Base-by-base conservation (phyloP, 2,888 invertebrate species). In the Cecidostiba fungosa region DNA sequence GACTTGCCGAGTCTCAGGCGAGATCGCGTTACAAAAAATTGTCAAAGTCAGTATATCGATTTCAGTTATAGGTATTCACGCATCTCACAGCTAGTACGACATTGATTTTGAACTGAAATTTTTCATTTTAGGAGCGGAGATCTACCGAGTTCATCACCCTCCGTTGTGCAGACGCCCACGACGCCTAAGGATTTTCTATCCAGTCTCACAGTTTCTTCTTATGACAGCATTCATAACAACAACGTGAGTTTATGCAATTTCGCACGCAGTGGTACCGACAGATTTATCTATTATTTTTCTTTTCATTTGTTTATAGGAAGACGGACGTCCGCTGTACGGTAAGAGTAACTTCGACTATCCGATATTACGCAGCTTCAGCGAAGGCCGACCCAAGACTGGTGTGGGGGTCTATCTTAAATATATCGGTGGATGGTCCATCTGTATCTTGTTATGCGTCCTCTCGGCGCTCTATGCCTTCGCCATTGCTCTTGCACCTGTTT, bases 401-500 rank as follows among this genome's bases (percentile, higher is more conserved):
- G 8, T 59, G 0, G 47, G 77, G 0, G 50, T 89, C 50, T 90
- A 89, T 66, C 83, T 89, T 1, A 85, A 47, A 50, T 88, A 89
- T 47, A 85, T 85, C 14, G 89, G 88, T 1, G 88, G 89, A 6
- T 89, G 88, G 88, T 81, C 77, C 43, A 70, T 88, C 50, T 85
- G 82, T 66, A 77, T 86, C 36, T 32, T 86, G 23, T 81, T 88
- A 66, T 84, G 86, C 43, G 47, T 88, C 5, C 82, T 90, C 4
- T 86, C 89, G 16, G 82, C 86, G 2, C 84, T 86, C 54, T 90
- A 88, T 79, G 88, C 90, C 0, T 89, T 88, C 66, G 87, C 88
- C 54, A 88, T 90, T 19, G 90, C 89, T 8, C 73, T 87, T 3
- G 88, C 89, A 29, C 90, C 90, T 26, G 77, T 89, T 29, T 85